A percentile compares a stretch with the other conserved stretches of the same genome.
These are phyloP conservation scores for Casuarius casuarius DNA, from an alignment of 2,113 vertebrate species.

Conservation along the genomic window DNA sequence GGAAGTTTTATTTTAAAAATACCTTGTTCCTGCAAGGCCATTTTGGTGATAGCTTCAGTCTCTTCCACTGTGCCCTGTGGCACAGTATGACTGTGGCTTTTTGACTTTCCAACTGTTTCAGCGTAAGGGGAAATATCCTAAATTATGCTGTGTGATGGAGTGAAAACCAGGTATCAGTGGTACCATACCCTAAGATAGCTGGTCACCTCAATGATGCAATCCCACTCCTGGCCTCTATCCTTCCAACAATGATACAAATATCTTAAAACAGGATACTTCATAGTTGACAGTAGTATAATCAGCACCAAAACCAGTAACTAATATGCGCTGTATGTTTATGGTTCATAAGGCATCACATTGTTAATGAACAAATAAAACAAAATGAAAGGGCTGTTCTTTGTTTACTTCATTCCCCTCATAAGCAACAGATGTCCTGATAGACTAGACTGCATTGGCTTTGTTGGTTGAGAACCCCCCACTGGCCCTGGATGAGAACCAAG, in stretches of 20 bases:
- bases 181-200: rapidly evolving
- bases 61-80: not conserved
- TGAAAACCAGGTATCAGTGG: not conserved
- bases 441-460: conserved; percentile 69
- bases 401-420: conserved; percentile 69
- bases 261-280: not conserved
- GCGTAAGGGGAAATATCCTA: not conserved
- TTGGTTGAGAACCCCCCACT: conserved; percentile 69
- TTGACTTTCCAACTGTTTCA: not conserved
- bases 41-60: not conserved
- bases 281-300: not conserved
- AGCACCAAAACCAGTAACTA: conserved; percentile 45
- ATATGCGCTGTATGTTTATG: conserved; percentile 36
- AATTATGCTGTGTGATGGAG: not conserved
- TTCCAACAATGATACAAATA: not conserved
- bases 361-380: conserved; percentile 66
- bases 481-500: conserved; percentile 70
- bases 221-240: not conserved
- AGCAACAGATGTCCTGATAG: conserved; percentile 75
- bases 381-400: conserved; percentile 65
- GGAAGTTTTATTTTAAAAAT: not conserved
- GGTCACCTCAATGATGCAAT: not conserved
- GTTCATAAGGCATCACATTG: conserved; percentile 66
- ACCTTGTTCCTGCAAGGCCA: not conserved
- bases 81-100: not conserved